Evolutionary conservation across 1,140 invertebrate genomes (phyloP).

Genomic region (Drosophila willistoni): DNA sequence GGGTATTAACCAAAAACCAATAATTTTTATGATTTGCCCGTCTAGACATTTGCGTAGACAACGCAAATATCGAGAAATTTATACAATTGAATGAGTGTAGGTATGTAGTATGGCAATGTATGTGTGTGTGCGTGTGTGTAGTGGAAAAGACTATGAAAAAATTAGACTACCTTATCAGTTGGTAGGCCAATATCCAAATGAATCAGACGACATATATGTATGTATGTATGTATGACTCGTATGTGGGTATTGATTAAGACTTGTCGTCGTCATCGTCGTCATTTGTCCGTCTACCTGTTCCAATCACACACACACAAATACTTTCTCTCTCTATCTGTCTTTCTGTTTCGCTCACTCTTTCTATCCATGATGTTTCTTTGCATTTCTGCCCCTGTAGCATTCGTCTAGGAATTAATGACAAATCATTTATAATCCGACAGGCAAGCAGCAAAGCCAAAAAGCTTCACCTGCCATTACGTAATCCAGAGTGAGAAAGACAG

Average conservation of each 20-base stretch:
- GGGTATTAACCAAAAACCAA: conserved; percentile 17
- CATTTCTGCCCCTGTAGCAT: conserved; percentile 42
- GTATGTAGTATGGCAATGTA: background rate
- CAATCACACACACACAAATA: no score
- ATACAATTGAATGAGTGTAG: conserved; percentile 9
- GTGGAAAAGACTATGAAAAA: background rate
- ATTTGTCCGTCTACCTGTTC: conserved; percentile 6
- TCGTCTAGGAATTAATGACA: conserved; percentile 57
- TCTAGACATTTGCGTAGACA: conserved; percentile 29
- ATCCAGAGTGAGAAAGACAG: conserved; percentile 23
- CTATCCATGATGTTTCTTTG: conserved; percentile 14
- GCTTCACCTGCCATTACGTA: conserved; percentile 54
- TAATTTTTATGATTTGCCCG: conserved; percentile 24
- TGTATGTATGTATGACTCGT: background rate
- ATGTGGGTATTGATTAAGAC: conserved; percentile 8
- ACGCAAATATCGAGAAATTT: conserved; percentile 11
- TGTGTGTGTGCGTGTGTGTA: background rate
- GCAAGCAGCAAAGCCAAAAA: conserved; percentile 67
- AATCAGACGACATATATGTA: background rate
- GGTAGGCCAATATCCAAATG: conserved; percentile 16
- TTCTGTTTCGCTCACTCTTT: background rate
- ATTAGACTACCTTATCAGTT: conserved; percentile 13
- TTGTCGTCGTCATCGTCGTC: conserved; percentile 4
- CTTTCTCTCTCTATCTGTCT: no score
- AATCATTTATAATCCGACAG: conserved; percentile 76